A percentile compares a stretch with the other conserved stretches of the same genome.
These are phyloP conservation scores for Cremastinae sp. DNA, from an alignment of 2,888 invertebrate genomes.

Conservation along the genomic window DNA sequence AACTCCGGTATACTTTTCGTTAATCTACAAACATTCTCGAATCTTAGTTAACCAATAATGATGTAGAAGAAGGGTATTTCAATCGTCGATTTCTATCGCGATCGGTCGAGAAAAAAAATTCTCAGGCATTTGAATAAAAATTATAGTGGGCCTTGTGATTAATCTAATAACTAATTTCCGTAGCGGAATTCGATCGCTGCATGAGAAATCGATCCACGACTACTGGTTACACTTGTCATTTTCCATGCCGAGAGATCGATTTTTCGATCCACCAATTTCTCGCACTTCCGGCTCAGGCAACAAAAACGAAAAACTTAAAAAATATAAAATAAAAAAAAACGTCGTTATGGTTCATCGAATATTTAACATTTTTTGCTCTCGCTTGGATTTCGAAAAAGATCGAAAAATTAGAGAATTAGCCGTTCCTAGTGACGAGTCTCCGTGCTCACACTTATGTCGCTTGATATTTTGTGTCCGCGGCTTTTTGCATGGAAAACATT, in stretches of 20 bases:
- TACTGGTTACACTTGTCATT: conserved; percentile 79
- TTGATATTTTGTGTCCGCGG: too few relatives aligned
- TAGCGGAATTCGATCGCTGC: conserved; percentile 29
- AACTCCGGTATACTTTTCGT: too few relatives aligned
- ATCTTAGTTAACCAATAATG: too few relatives aligned
- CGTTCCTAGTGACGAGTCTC: background rate
- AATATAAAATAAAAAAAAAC: too few relatives aligned
- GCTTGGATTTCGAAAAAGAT: too few relatives aligned
- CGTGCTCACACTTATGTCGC: too few relatives aligned
- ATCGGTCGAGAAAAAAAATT: conserved; percentile 5
- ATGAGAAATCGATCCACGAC: conserved; percentile 72
- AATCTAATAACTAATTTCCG: background rate
- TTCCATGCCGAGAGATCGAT: conserved; percentile 67
- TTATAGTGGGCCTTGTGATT: conserved; percentile 29
- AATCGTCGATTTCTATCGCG: too few relatives aligned
- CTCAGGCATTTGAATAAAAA: conserved; percentile 1
- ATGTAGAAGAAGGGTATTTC: too few relatives aligned
- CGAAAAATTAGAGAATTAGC: conserved; percentile 2
- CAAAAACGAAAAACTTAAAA: conserved; percentile 1
- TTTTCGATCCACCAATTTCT: conserved; percentile 3
- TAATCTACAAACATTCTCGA: too few relatives aligned
- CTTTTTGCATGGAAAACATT: too few relatives aligned
- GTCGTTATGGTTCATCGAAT: too few relatives aligned
- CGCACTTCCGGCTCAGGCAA: conserved; percentile 5
- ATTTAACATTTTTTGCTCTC: conserved; percentile 23